Evolutionary conservation across 1,140 invertebrate species (phyloP).

Genomic region (Chironomus striatipennis): DNA sequence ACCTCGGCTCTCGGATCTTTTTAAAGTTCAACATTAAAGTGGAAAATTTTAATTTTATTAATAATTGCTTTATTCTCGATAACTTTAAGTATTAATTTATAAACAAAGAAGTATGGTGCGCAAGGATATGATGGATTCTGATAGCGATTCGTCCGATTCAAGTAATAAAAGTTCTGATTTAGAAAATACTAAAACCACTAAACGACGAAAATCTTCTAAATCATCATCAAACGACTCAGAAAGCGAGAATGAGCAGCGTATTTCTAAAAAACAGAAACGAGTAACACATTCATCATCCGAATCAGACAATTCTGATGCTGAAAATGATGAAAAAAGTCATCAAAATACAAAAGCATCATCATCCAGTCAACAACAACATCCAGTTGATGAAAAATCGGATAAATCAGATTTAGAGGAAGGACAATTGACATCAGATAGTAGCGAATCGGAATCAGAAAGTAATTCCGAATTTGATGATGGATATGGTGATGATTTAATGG

Average conservation of each 20-base stretch:
- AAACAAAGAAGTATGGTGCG: neutral
- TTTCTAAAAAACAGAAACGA: neutral
- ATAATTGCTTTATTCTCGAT: no score
- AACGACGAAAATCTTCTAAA: neutral
- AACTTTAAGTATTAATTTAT: no score
- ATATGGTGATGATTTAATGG: slow-evolving; percentile 95
- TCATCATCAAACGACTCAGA: neutral
- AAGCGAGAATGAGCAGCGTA: neutral
- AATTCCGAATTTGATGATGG: slow-evolving; percentile 51
- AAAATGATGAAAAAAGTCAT: neutral
- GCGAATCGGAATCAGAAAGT: slow-evolving; percentile 35
- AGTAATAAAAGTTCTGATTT: slow-evolving; percentile 4
- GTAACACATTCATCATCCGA: neutral
- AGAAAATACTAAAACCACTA: neutral
- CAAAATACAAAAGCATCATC: neutral
- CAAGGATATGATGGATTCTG: slow-evolving; percentile 5
- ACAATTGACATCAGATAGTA: slow-evolving; percentile 32
- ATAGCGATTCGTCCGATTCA: neutral
- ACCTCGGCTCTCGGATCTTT: no score
- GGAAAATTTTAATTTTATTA: no score
- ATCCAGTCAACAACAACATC: neutral
- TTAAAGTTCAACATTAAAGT: no score
- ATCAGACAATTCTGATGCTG: neutral
- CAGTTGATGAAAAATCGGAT: neutral
- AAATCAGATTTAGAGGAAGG: slow-evolving; percentile 26